Base-by-base conservation (phyloP, 1,140 invertebrate species). In the Aporrectodea caliginosa region DNA sequence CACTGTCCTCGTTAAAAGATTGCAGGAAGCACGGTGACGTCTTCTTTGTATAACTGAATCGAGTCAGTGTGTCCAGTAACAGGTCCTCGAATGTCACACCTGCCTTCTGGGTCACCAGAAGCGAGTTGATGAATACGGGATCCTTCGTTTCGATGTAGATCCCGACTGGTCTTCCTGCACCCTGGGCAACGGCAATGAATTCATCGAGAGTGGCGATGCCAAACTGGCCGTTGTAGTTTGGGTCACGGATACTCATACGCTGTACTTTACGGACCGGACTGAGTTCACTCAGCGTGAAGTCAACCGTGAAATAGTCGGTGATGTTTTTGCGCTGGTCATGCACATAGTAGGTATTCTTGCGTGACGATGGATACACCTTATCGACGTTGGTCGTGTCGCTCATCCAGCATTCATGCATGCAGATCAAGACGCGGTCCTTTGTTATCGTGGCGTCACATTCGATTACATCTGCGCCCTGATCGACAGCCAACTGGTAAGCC, bases 381-480 rank as follows among this genome's bases (percentile, higher is more conserved):
- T 70, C 76, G 6, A 85, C 81, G 77, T 85, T 78, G 14, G 84
- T 85, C 2, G 79, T 73, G 2, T 70, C 58, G 71, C 78, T 80
- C 16, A 85, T 70, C 32, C 81, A 82, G 12, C 82, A 16, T 71
- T 85, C 85, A 78, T 85, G 85, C 27, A 80, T 74, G 58, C 84
- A 84, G 69, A 85, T 80, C 16, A 84, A 68, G 68, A 80, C 22
- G 6, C 74, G 74, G 69, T 85, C 85, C 77, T 82, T 84, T 16
- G 85, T 84, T 16, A 85, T 33, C 1, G 80, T 79, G 16, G 84
- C 72, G 75, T 85, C 85, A 29, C 83, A 83, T 72, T 85, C 85
- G 1, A 85, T 80, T 72, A 78, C 82, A 75, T 85, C 84, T 14
- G 84, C 84, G 16, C 81, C 79, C 78, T 81, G 35, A 6, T 81